phyloP scores from a whole-genome alignment of 2,888 invertebrate species.

The Crocallis elinguaria region DNA sequence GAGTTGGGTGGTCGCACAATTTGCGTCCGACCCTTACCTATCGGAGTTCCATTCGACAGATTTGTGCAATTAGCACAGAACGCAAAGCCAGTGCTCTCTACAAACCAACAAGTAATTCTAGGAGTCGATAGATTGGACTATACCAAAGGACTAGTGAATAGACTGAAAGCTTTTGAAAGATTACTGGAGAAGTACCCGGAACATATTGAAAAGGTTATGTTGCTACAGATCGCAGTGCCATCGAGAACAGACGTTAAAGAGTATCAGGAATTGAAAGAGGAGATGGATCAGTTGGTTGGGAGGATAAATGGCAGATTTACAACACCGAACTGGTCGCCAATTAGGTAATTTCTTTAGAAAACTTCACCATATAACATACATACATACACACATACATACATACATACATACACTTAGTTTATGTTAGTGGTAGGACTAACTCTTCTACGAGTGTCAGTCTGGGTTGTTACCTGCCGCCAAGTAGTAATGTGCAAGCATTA shows the following conservation, averaged over 20 bases:
- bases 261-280: slow-evolving; percentile 95
- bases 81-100: slow-evolving; percentile 87
- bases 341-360: slow-evolving; percentile 73
- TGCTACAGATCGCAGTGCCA: slow-evolving; percentile 94
- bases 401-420: too few relatives aligned
- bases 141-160: slow-evolving; percentile 94
- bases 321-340: slow-evolving; percentile 96
- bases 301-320: slow-evolving; percentile 95
- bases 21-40: slow-evolving; percentile 92
- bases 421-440: too few relatives aligned
- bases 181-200: slow-evolving; percentile 93
- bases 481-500: too few relatives aligned
- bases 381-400: too few relatives aligned
- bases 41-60: slow-evolving; percentile 94
- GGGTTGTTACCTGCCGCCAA: too few relatives aligned
- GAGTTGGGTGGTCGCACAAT: slow-evolving; percentile 95
- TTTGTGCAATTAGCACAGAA: slow-evolving; percentile 92
- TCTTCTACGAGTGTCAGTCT: too few relatives aligned
- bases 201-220: slow-evolving; percentile 91
- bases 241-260: slow-evolving; percentile 96
- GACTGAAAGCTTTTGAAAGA: slow-evolving; percentile 91
- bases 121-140: slow-evolving; percentile 96
- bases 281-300: slow-evolving; percentile 95
- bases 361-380: neutral
- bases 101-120: slow-evolving; percentile 91